phyloP scores from a whole-genome alignment of 2,113 vertebrate genomes.

The Mionectes macconnelli region DNA sequence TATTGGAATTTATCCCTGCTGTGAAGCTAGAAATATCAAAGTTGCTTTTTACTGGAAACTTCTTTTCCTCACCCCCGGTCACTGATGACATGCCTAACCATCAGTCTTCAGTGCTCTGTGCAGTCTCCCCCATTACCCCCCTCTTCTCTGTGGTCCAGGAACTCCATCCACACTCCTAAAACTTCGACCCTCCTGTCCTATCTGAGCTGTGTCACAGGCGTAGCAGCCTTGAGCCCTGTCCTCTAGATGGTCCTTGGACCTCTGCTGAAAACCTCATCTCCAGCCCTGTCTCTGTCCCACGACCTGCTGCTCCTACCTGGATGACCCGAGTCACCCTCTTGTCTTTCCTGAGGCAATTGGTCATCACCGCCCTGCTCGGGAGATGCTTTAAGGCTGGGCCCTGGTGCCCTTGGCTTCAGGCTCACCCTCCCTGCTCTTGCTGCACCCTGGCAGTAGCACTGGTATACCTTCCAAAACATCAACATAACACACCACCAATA shows the following conservation, averaged over 20 bases:
- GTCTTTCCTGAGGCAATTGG: fast-evolving
- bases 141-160: not conserved
- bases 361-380: not conserved
- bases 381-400: not conserved
- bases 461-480: not conserved
- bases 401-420: not conserved
- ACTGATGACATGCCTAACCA: not conserved
- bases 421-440: not conserved
- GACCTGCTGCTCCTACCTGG: not conserved
- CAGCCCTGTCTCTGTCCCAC: not conserved
- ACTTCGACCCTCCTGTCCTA: not conserved
- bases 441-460: not conserved
- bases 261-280: not conserved
- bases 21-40: not conserved
- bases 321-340: not conserved
- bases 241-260: not conserved
- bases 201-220: fast-evolving
- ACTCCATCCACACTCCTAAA: not conserved
- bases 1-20: not conserved
- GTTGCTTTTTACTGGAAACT: not conserved
- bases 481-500: not conserved
- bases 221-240: no score
- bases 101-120: not conserved
- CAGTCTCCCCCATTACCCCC: not conserved
- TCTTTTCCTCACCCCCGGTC: not conserved